Conservation (phyloP, 2,113 vertebrate species). For the Anser brachyrhynchus region DNA sequence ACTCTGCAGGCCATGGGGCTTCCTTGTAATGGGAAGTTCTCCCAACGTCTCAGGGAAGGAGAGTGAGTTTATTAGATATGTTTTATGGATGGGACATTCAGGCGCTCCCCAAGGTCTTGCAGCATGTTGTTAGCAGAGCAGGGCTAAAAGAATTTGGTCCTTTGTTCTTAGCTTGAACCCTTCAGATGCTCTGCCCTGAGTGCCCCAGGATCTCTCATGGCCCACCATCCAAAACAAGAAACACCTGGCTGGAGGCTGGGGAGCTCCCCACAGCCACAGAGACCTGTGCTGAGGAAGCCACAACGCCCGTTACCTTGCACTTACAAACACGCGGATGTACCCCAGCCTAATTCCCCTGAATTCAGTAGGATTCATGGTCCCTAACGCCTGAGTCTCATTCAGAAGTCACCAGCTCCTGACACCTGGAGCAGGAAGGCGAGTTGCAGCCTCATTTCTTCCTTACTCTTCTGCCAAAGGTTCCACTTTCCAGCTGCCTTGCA, state of each 20-base stretch:
- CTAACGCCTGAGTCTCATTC: not conserved
- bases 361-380: not conserved
- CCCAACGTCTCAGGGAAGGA: not conserved
- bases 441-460: not conserved
- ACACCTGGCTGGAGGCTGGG: not conserved
- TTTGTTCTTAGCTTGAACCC: not conserved
- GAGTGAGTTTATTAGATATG: not conserved
- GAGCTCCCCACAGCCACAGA: not conserved
- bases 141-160: not conserved
- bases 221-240: not conserved
- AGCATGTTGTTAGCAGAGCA: not conserved
- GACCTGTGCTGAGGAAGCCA: not conserved
- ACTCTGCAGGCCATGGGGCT: not conserved
- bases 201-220: not conserved
- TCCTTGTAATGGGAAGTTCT: not conserved
- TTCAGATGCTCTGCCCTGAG: not conserved
- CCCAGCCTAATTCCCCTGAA: not conserved
- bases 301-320: not conserved
- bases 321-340: not conserved
- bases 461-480: not conserved
- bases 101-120: not conserved
- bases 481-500: not conserved
- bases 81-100: not conserved
- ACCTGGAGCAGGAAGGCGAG: not conserved
- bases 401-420: not conserved